Conservation (phyloP, 2,113 vertebrate genomes). For the Dasyprocta punctata region DNA sequence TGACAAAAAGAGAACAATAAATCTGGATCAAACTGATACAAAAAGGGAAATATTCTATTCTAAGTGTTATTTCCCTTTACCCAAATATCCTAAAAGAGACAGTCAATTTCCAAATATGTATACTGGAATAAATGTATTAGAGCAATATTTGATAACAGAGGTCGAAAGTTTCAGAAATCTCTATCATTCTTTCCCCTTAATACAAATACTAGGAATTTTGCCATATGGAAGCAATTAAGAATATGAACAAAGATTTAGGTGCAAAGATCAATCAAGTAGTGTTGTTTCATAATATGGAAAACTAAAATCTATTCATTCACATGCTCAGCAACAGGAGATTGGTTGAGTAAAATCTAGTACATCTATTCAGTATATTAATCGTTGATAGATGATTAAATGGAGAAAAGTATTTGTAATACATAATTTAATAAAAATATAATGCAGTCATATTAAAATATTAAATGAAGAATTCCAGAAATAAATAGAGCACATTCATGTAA, state of each 20-base stretch:
- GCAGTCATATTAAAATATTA: neutral
- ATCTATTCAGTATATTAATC: neutral
- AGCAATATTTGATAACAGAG: neutral
- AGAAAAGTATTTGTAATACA: neutral
- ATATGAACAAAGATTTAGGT: neutral
- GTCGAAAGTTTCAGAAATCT: neutral
- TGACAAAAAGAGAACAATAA: neutral
- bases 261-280: neutral
- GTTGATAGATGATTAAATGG: neutral
- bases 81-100: neutral
- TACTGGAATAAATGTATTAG: neutral
- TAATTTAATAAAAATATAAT: neutral
- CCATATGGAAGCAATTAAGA: neutral
- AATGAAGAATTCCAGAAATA: neutral
- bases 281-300: conserved; percentile 30
- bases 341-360: neutral
- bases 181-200: neutral
- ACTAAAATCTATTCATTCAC: conserved; percentile 22
- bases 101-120: neutral
- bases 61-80: neutral
- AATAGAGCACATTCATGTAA: neutral
- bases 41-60: neutral
- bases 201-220: conserved; percentile 4
- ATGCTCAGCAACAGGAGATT: neutral
- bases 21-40: neutral